Percentiles rank a stretch among this genome's conserved stretches.
Conservation (phyloP, 2,888 invertebrate genomes). For the Terebella lapidaria region DNA sequence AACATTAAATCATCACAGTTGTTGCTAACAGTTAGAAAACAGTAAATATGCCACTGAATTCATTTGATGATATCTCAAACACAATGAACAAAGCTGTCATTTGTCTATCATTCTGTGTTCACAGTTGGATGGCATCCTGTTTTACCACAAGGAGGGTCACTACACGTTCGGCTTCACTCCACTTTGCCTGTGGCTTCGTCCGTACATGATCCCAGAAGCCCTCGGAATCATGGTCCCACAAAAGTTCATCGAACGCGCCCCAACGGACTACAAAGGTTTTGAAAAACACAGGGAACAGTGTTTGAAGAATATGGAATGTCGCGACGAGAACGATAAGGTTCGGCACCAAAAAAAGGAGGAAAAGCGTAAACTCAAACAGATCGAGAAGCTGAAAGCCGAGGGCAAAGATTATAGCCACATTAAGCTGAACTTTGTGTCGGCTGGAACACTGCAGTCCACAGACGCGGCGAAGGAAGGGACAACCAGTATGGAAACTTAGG, state of each 20-base stretch:
- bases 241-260: background rate
- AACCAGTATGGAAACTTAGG: no score
- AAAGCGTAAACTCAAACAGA: no score
- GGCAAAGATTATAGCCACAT: no score
- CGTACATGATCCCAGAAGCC: constrained; percentile 81
- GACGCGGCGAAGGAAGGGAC: background rate
- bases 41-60: no score
- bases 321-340: no score
- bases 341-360: no score
- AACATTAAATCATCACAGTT: background rate
- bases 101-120: background rate
- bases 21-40: background rate
- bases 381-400: no score
- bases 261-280: background rate
- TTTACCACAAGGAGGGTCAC: constrained; percentile 78
- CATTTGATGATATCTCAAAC: no score
- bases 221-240: constrained; percentile 42
- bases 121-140: constrained; percentile 78
- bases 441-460: no score
- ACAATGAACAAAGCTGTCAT: no score
- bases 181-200: constrained; percentile 85
- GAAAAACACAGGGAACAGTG: background rate
- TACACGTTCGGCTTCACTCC: constrained; percentile 79
- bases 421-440: no score
- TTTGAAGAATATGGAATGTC: no score